Evolutionary conservation across 1,140 invertebrate genomes (phyloP), one percentile per base, ranked within the genome.

Genomic region (Dendrolimus punctatus): DNA sequence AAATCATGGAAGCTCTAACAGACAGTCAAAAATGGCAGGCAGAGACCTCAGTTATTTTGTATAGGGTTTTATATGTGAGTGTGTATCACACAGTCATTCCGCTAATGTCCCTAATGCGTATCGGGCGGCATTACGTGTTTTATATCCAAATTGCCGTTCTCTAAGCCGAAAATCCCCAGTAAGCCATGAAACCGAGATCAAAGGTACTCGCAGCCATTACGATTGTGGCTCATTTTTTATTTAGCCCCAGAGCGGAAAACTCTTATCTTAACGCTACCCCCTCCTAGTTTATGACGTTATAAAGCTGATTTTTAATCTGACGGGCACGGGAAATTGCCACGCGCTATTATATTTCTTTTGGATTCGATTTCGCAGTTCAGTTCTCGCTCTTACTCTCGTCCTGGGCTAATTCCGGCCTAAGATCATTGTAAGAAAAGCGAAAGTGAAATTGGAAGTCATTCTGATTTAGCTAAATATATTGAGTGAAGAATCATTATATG

Each of bases 231-330:
- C 80, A 86, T 86, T 83, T 84, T 86, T 86, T 86, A 86, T 86
- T 86, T 84, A 85, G 77, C 70, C 57, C 53, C 40, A 45, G 50
- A 49, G 49, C 56, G 63, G 58, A 66, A 68, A 74, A 74, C 71
- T 81, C 80, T 86, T 84, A 86, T 84, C 83, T 84, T 81, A 83
- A 81, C 71, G 71, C 66, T 58, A 53, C 60, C 57, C 68, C 68
- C 64, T 67, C 65, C 64, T 84, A 76, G 71, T 86, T 86, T 86
- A 86, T 86, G 80, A 86, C 64, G 83, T 80, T 75, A 84, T 86
- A 84, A 86, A 86, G 80, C 70, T 83, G 80, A 86, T 84, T 86
- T 85, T 86, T 86, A 86, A 86, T 86, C 83, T 76, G 64, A 80
- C 76, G 65, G 66, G 61, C 54, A 52, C 66, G 56, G 68, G 62